A percentile compares a stretch with the other conserved stretches of the same genome.
Evolutionary conservation across 2,113 vertebrate genomes (phyloP).

Genomic region (Caranx melampygus): DNA sequence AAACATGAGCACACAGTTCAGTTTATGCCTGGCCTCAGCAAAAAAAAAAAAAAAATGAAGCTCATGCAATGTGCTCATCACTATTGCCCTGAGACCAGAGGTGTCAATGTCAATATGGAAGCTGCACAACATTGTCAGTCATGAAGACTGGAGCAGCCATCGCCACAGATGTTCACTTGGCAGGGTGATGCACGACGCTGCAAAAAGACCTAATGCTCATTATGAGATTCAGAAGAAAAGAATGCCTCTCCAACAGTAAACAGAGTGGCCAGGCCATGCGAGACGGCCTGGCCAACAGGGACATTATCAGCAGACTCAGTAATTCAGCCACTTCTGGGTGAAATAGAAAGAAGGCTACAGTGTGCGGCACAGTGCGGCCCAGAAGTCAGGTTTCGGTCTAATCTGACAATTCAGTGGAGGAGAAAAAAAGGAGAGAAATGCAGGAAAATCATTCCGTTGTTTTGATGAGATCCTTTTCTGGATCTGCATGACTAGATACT

Average conservation of each 20-base stretch:
- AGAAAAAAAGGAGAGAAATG: conserved; percentile 48
- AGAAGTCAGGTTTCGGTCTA: conserved; percentile 41
- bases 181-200: conserved; percentile 27
- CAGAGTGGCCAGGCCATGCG: conserved; percentile 25
- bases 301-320: conserved; percentile 47
- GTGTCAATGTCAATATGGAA: conserved; percentile 44
- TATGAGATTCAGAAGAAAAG: conserved; percentile 26
- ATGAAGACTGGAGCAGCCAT: conserved; percentile 25
- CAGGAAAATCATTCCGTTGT: conserved; percentile 38
- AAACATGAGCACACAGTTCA: conserved; percentile 15
- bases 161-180: conserved; percentile 66
- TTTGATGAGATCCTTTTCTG: conserved; percentile 38
- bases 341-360: conserved; percentile 43
- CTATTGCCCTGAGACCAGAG: conserved; percentile 43
- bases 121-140: conserved; percentile 19
- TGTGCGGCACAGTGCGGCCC: conserved; percentile 38
- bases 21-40: conserved; percentile 3
- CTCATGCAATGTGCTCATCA: conserved; percentile 34
- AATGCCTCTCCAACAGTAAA: conserved; percentile 36
- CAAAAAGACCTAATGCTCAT: conserved; percentile 43
- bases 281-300: conserved; percentile 37
- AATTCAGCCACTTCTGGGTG: conserved; percentile 45
- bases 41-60: background rate
- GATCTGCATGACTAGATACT: conserved; percentile 9
- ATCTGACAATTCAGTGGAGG: conserved; percentile 68